Base-by-base conservation (phyloP, 2,888 invertebrate genomes). In the Neria commutata region DNA sequence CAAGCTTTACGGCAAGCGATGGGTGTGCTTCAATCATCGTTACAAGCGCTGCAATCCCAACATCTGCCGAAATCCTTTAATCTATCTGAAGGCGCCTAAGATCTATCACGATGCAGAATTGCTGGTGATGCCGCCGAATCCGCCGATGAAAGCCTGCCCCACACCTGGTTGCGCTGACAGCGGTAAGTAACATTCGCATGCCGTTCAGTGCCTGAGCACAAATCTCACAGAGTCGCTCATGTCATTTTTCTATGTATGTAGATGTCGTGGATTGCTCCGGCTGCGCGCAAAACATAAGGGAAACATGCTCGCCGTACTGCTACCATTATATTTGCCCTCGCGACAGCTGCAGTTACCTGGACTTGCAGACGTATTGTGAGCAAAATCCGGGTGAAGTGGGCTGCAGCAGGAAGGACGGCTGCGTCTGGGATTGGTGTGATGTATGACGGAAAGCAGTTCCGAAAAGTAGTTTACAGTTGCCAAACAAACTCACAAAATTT, bases 111-210 rank as follows among this genome's bases (percentile, higher is more conserved):
- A 68, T 10, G 66, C 64, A 0, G 66, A 64, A 3, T 16, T 69
- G 33, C 42, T 75, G 16, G 62, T 76, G 5, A 76, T 76, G 73
- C 77, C 76, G 1, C 77, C 76, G 1, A 71, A 71, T 63, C 75
- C 76, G 6, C 72, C 73, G 10, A 40, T 68, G 8, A 16, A 54
- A 8, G 68, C 33, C 2, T 77, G 76, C 56, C 26, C 45, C 16
- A 63, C 61, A 6, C 19, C 61, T 6, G 64, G 66, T 3, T 77
- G 77, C 37, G 46, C 37, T 3, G 68, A 62, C 8, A 61, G 58
- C 37, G 62, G 75, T 72, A 47, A 64, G 67, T 46, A 34, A n/a
- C n/a, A n/a, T n/a, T n/a, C n/a, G n/a, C n/a, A n/a, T n/a, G n/a
- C n/a, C n/a, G n/a, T n/a, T 50, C 10, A 11, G 17, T 17, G 16